These are phyloP conservation scores for Diloba caeruleocephala DNA, from an alignment of 2,888 invertebrate species.

Conservation along the genomic window DNA sequence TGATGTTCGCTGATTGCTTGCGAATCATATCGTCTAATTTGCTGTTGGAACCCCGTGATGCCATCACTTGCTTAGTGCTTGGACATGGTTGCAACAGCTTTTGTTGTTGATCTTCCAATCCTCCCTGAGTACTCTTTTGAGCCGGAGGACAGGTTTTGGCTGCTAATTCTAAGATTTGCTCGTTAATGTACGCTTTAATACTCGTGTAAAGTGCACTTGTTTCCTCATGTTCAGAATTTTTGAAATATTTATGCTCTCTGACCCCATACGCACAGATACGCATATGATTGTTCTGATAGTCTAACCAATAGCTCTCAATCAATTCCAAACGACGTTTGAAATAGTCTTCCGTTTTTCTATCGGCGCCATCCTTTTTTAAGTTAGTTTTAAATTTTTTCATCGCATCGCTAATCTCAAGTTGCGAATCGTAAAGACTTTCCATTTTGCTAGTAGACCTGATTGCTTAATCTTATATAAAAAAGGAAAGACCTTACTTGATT, in stretches of 20 bases:
- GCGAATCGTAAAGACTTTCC: constrained; percentile 11
- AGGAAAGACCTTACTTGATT: constrained; percentile 13
- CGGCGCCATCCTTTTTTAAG: constrained; percentile 30
- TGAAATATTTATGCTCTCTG: constrained; percentile 5
- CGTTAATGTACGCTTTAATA: constrained; percentile 1
- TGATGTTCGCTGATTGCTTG: constrained; percentile 2
- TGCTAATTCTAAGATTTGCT: constrained; percentile 1
- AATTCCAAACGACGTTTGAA: constrained; percentile 23
- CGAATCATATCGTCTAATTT: constrained; percentile 2
- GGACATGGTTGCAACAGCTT: not conserved
- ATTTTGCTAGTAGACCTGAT: constrained; percentile 4
- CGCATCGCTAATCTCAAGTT: constrained; percentile 9
- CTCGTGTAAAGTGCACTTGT: not conserved
- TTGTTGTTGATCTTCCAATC: not conserved
- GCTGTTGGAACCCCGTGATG: not conserved
- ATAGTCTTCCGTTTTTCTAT: constrained; percentile 30
- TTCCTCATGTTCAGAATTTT: constrained; percentile 5
- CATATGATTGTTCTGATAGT: constrained; percentile 29
- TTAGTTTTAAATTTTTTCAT: constrained; percentile 14
- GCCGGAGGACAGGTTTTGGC: not conserved
- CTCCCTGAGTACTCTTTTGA: not conserved
- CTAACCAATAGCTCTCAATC: constrained; percentile 32
- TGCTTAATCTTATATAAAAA: not conserved
- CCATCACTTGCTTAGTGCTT: constrained; percentile 1
- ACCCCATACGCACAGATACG: constrained; percentile 7